Evolutionary conservation across 1,140 invertebrate genomes (phyloP).

Genomic region (Mya arenaria): DNA sequence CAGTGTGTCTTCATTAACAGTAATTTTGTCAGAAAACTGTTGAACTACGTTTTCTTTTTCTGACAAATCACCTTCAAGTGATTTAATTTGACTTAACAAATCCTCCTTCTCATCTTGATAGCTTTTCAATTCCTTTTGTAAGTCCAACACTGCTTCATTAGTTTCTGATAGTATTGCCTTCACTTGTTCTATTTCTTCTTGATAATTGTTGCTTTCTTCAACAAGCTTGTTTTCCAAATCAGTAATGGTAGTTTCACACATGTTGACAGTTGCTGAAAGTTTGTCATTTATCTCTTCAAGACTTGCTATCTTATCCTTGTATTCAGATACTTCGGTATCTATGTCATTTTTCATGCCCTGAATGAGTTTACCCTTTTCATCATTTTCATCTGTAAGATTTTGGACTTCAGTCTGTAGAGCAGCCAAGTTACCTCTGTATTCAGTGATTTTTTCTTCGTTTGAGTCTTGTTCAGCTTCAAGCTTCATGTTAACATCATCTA

Average conservation of each 20-base stretch:
- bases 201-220: not conserved
- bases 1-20: not conserved
- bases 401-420: too few species aligned
- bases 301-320: not conserved
- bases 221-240: slow-evolving; percentile 26
- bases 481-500: not conserved
- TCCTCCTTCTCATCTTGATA: slow-evolving; percentile 15
- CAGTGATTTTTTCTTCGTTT: too few species aligned
- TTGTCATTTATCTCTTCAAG: slow-evolving; percentile 13
- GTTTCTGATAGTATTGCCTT: not conserved
- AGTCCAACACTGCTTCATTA: too few species aligned
- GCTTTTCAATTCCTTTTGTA: too few species aligned
- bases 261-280: too few species aligned
- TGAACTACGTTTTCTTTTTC: slow-evolving; percentile 1
- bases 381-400: too few species aligned
- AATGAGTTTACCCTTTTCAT: too few species aligned
- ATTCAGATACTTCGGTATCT: slow-evolving; percentile 8
- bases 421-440: too few species aligned
- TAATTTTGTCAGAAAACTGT: not conserved
- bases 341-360: not conserved
- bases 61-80: not conserved
- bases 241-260: too few species aligned
- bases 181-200: slow-evolving; percentile 8
- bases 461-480: not conserved
- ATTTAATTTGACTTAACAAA: not conserved